These are phyloP conservation scores for Mormoops blainvillei DNA, from an alignment of 2,113 vertebrate species.

Conservation along the genomic window DNA sequence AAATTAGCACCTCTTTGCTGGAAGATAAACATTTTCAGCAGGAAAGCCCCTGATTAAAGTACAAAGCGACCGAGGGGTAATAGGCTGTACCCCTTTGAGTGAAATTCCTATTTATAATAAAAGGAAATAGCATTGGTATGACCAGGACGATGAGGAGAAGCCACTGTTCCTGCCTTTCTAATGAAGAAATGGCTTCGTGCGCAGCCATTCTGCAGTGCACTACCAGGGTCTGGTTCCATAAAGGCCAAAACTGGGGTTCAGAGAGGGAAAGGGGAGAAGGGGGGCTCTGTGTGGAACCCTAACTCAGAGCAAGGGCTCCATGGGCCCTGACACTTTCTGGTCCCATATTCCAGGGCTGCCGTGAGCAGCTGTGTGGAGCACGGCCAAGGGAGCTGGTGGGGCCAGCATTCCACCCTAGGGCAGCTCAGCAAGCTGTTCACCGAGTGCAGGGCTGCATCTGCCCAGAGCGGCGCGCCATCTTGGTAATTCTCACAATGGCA, in stretches of 20 bases:
- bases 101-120: conserved; percentile 81
- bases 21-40: conserved; percentile 78
- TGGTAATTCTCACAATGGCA: accelerated
- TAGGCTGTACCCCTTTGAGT: conserved; percentile 76
- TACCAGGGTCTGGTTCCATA: neutral
- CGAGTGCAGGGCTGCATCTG: neutral
- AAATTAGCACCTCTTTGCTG: conserved; percentile 84
- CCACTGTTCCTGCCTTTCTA: neutral
- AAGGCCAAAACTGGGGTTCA: neutral
- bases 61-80: conserved; percentile 76
- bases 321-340: neutral
- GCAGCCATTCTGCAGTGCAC: neutral
- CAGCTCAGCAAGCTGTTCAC: neutral
- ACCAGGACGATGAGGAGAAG: conserved; percentile 56
- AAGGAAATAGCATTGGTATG: conserved; percentile 81
- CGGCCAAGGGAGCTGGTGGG: accelerated
- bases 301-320: neutral
- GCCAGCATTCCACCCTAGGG: accelerated
- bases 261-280: neutral
- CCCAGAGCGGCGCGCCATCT: neutral
- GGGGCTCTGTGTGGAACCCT: neutral
- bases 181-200: neutral
- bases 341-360: accelerated
- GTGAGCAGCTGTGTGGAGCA: too few relatives aligned
- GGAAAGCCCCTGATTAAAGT: conserved; percentile 80